Evolutionary conservation across 2,888 invertebrate genomes (phyloP).

Genomic region (Macrophya annulata): DNA sequence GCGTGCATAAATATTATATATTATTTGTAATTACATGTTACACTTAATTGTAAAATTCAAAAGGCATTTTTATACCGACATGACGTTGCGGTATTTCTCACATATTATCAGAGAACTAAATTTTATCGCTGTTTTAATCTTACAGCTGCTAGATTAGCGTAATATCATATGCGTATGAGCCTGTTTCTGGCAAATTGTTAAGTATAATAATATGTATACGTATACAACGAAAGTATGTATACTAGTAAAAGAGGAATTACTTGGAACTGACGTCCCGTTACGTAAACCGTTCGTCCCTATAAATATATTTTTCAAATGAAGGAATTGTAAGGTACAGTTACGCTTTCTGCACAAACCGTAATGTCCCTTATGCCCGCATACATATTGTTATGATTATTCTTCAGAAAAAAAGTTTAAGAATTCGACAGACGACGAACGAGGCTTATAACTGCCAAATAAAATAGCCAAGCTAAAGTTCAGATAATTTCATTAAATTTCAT

Average conservation of each 20-base stretch:
- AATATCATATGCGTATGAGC: neutral
- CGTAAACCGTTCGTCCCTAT: constrained; percentile 38
- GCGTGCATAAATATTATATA: neutral
- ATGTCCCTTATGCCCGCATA: constrained; percentile 15
- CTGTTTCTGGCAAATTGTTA: too few relatives aligned
- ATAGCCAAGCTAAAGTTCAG: neutral
- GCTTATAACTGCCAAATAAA: neutral
- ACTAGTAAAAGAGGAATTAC: neutral
- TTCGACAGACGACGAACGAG: neutral
- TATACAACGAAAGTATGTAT: neutral
- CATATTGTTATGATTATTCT: constrained; percentile 9
- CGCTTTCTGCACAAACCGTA: constrained; percentile 8
- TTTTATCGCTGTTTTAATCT: neutral
- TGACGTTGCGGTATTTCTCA: neutral
- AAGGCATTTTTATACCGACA: neutral
- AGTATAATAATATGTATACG: neutral
- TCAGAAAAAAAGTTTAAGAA: neutral
- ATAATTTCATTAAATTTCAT: neutral
- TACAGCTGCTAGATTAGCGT: neutral
- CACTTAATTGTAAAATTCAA: neutral
- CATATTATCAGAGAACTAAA: neutral
- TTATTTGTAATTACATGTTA: neutral
- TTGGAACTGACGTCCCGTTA: constrained; percentile 32
- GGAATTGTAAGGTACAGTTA: constrained; percentile 12
- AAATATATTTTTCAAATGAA: constrained; percentile 33